Conservation (phyloP, 2,797 vertebrate genomes). For the Galagoides demidoff region DNA sequence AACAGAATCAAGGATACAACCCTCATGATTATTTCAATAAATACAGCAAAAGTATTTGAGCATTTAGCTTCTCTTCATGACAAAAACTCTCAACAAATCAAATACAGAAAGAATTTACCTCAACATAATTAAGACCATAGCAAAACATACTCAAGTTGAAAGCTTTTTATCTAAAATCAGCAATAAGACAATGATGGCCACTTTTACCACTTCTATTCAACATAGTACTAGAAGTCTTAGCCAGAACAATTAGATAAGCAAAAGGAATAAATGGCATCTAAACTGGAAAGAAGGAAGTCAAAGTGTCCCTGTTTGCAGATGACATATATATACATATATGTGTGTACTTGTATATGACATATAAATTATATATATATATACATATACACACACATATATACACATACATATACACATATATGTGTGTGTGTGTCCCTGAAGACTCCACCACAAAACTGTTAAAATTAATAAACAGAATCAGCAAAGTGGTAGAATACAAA, state of each 20-base stretch:
- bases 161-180: background rate
- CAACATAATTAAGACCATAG: background rate
- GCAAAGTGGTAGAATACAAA: background rate
- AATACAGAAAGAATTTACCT: background rate
- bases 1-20: background rate
- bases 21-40: background rate
- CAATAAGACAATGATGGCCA: background rate
- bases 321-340: background rate
- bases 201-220: background rate
- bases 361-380: no score
- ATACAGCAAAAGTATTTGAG: background rate
- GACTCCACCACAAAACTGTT: background rate
- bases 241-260: background rate
- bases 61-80: background rate
- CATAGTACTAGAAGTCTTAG: background rate
- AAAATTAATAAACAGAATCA: background rate
- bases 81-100: background rate
- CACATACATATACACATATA: no score
- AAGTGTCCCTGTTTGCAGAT: background rate
- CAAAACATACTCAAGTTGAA: background rate
- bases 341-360: no score
- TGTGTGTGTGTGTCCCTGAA: background rate
- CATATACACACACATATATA: no score
- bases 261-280: background rate
- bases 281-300: background rate